These are phyloP conservation scores for Carassius carassius DNA, from an alignment of 2,113 vertebrate genomes.

Conservation along the genomic window DNA sequence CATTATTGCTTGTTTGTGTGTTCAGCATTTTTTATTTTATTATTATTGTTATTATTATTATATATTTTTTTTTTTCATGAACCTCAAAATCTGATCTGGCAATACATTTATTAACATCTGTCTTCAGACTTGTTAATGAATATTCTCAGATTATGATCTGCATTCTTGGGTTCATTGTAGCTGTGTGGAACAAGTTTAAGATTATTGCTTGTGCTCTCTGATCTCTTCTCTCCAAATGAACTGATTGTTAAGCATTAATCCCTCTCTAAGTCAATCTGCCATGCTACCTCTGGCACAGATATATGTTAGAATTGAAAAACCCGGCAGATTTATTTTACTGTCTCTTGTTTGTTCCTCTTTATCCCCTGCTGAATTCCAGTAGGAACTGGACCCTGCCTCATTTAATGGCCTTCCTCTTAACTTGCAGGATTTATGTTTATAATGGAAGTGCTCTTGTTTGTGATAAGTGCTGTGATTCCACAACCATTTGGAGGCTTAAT, in stretches of 20 bases:
- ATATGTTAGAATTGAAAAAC: conserved; percentile 15
- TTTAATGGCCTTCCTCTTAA: neutral
- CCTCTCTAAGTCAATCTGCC: conserved; percentile 47
- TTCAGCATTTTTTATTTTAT: no score
- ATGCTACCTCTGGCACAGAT: conserved; percentile 31
- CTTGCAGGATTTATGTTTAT: conserved; percentile 22
- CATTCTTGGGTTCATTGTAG: neutral
- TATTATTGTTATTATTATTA: no score
- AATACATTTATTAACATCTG: neutral
- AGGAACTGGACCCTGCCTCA: neutral
- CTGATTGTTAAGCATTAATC: conserved; percentile 52
- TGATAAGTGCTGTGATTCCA: neutral
- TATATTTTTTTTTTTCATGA: no score
- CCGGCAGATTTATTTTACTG: conserved; percentile 13
- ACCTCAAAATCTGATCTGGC: neutral
- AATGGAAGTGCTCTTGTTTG: neutral
- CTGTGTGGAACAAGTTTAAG: neutral
- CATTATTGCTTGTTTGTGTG: no score
- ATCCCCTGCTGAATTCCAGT: neutral
- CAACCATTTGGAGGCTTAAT: neutral
- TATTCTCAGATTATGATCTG: conserved; percentile 1
- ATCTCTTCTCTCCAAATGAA: conserved; percentile 31
- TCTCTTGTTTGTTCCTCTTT: neutral
- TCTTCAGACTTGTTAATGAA: conserved; percentile 8
- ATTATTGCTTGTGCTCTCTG: conserved; percentile 18